Conservation (phyloP, 2,113 vertebrate species). For the Cryptomyrus ogoouensis region DNA sequence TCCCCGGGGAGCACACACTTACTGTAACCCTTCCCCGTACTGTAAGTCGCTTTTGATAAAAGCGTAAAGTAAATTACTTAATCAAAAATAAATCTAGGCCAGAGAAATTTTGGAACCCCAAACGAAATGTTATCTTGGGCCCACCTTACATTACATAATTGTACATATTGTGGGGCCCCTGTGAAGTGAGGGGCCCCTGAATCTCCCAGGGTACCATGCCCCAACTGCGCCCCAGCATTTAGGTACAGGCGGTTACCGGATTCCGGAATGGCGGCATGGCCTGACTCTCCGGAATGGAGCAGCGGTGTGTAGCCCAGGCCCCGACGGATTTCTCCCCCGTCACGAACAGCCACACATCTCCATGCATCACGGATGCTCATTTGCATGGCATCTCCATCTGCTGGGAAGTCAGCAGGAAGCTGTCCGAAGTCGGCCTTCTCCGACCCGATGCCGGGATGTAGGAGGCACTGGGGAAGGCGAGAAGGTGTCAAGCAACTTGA, state of each 20-base stretch:
- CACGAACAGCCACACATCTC: background rate
- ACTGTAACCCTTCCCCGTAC: background rate
- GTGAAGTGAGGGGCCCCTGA: background rate
- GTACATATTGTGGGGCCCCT: background rate
- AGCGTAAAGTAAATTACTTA: background rate
- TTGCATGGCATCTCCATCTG: constrained; percentile 8
- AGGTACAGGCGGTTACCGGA: background rate
- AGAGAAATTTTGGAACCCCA: background rate
- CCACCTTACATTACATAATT: background rate
- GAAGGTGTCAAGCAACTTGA: constrained; percentile 54
- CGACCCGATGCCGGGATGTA: background rate
- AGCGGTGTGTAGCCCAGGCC: background rate
- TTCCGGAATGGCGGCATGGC: background rate
- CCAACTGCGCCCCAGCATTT: background rate
- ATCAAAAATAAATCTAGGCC: background rate
- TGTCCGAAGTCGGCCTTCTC: background rate
- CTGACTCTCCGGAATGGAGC: background rate
- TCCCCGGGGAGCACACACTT: background rate
- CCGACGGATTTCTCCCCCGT: background rate
- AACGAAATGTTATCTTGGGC: background rate
- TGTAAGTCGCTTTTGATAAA: background rate
- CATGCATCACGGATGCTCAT: background rate
- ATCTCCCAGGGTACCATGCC: background rate
- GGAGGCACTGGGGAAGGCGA: constrained; percentile 27
- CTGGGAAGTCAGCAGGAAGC: constrained; percentile 25